phyloP scores from a whole-genome alignment of 1,140 invertebrate species.

The Ylistrum balloti region DNA sequence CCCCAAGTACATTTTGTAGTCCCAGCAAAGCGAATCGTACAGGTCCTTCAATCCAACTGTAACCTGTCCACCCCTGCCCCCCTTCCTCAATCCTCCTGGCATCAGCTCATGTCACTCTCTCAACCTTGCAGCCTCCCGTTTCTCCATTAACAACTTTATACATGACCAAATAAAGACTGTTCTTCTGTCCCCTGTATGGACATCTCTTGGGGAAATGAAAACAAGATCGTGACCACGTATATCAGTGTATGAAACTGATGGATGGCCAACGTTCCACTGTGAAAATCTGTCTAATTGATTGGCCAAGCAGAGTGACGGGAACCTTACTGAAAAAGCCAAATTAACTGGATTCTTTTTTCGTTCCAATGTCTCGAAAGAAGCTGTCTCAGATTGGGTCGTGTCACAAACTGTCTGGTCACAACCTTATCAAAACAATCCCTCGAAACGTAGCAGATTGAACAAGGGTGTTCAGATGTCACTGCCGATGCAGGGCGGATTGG shows the following conservation, averaged over 20 bases:
- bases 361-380: conserved; percentile 18
- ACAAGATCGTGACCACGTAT: neutral
- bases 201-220: neutral
- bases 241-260: neutral
- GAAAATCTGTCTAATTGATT: conserved; percentile 17
- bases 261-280: neutral
- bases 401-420: neutral
- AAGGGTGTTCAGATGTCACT: neutral
- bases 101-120: no score
- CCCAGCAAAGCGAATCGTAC: no score
- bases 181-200: neutral
- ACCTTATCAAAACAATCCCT: conserved; percentile 25
- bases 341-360: conserved; percentile 13
- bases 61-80: no score
- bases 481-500: conserved; percentile 19
- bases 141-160: no score
- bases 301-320: neutral
- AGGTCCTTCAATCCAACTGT: no score
- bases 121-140: no score
- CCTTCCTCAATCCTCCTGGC: no score
- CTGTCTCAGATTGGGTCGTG: conserved; percentile 17
- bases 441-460: conserved; percentile 6
- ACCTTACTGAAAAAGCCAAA: conserved; percentile 32
- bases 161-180: no score
- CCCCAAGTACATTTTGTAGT: no score